Evolutionary conservation across 1,140 invertebrate genomes (phyloP).

Genomic region (Condylostylus longicornis): DNA sequence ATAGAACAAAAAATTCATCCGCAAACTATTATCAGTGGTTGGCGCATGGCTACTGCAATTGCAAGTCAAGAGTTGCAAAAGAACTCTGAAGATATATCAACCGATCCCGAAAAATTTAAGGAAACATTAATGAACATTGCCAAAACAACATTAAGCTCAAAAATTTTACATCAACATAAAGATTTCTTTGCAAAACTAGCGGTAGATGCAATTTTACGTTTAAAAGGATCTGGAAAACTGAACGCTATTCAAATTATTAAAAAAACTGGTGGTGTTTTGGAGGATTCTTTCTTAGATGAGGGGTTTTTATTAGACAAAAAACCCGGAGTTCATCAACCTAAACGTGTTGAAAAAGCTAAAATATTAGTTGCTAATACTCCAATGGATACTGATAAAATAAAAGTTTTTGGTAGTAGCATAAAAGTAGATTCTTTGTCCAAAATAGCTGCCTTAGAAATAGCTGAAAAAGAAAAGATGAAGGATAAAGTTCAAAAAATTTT

Average conservation of each 20-base stretch:
- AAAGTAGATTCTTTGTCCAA: conserved; percentile 96
- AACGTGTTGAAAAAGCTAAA: conserved; percentile 77
- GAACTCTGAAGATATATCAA: conserved; percentile 67
- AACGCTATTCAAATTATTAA: conserved; percentile 97
- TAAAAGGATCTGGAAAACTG: conserved; percentile 91
- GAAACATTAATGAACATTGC: conserved; percentile 94
- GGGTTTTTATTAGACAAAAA: conserved; percentile 97
- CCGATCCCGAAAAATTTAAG: conserved; percentile 60
- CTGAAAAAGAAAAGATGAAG: conserved; percentile 99
- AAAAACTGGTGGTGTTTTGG: conserved; percentile 79
- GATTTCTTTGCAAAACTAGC: conserved; percentile 91
- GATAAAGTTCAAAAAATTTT: conserved; percentile 97
- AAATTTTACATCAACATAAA: conserved; percentile 95
- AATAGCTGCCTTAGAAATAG: conserved; percentile 92
- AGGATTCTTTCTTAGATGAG: conserved; percentile 95
- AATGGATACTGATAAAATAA: conserved; percentile 99
- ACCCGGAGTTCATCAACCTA: conserved; percentile 76
- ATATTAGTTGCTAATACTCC: conserved; percentile 99
- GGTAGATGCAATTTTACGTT: conserved; percentile 84
- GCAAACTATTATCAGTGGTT: conserved; percentile 93
- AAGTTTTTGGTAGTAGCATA: conserved; percentile 97
- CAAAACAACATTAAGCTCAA: conserved; percentile 92
- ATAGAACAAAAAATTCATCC: conserved; percentile 93
- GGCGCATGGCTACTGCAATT: conserved; percentile 71
- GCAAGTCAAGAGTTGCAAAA: conserved; percentile 68